Conservation (phyloP, 2,113 vertebrate genomes). For the Cyanocitta stelleri region DNA sequence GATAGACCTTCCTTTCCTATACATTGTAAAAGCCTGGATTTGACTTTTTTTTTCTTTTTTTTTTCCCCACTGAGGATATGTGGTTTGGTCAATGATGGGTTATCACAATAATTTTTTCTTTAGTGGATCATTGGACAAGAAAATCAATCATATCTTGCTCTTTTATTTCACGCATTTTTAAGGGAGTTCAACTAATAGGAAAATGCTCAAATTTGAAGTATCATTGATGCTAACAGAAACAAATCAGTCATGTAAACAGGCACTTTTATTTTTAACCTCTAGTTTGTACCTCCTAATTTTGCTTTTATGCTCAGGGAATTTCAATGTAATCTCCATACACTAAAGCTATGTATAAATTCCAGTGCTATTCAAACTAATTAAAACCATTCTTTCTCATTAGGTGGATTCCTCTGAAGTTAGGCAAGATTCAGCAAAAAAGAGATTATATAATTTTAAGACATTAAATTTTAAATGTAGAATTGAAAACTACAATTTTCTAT, state of each 20-base stretch:
- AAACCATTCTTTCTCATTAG: conserved; percentile 4
- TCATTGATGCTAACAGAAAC: background rate
- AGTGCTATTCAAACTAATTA: background rate
- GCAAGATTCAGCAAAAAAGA: background rate
- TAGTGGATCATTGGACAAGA: background rate
- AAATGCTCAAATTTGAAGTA: background rate
- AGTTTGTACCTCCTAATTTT: background rate
- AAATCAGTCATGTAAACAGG: background rate
- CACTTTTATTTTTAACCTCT: background rate
- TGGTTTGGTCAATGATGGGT: background rate
- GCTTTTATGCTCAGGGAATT: background rate
- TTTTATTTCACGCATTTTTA: background rate
- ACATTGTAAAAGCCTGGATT: background rate
- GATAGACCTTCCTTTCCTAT: background rate
- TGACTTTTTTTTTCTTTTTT: no score
- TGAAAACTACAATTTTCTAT: background rate
- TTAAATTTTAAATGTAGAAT: background rate
- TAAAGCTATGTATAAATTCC: background rate
- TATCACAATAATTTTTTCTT: background rate
- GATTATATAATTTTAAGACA: background rate
- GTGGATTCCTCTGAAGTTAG: background rate
- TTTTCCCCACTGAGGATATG: accelerated
- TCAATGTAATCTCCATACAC: background rate
- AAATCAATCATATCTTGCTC: background rate
- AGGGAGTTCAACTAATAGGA: background rate